Conservation (phyloP, 1,140 invertebrate species). For the Neodiprion virginianus region DNA sequence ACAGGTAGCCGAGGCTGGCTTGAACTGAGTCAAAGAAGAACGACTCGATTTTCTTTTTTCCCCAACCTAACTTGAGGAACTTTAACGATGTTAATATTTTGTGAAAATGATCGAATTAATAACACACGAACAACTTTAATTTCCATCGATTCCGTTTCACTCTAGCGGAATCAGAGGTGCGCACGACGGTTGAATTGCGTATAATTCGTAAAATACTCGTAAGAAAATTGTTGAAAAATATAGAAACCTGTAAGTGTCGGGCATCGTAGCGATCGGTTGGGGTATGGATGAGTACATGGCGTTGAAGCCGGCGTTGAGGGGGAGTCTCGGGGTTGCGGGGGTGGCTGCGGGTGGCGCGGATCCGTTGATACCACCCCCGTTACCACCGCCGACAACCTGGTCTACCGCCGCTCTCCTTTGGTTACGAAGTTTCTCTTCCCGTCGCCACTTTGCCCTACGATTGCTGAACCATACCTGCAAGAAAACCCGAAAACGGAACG, state of each 20-base stretch:
- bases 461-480: conserved; percentile 98
- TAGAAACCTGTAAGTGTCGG: conserved; percentile 89
- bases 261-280: conserved; percentile 91
- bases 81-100: too few species aligned
- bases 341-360: conserved; percentile 68
- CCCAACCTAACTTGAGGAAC: too few species aligned
- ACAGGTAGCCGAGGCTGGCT: too few species aligned
- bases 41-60: too few species aligned
- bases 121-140: too few species aligned
- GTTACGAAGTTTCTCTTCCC: conserved; percentile 96
- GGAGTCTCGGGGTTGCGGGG: conserved; percentile 71
- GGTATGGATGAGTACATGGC: conserved; percentile 95
- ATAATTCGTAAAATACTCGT: too few species aligned
- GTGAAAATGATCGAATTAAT: too few species aligned
- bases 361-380: conserved; percentile 60
- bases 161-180: too few species aligned
- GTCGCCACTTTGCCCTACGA: conserved; percentile 96
- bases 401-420: conserved; percentile 76
- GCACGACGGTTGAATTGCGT: too few species aligned
- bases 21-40: too few species aligned
- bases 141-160: too few species aligned
- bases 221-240: background rate
- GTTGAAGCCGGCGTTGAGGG: conserved; percentile 89
- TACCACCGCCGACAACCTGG: conserved; percentile 58
- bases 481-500: conserved; percentile 5